Evolutionary conservation across 2,113 vertebrate species (phyloP), one percentile per base, ranked within the genome.

Genomic region (Crotophaga sulcirostris): DNA sequence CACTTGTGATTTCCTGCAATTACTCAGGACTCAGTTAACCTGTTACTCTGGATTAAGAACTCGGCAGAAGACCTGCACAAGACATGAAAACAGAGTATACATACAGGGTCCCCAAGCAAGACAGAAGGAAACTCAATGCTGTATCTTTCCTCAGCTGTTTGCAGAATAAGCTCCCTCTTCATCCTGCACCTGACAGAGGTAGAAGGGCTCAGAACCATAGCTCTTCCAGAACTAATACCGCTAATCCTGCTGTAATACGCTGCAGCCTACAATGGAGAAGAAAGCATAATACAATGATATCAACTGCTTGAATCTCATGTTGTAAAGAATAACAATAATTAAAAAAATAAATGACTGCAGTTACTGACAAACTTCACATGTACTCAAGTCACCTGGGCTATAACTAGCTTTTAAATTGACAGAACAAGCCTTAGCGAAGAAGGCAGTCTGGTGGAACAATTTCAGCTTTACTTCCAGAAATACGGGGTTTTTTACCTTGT

Each of bases 41-140:
- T 89, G 68, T 69, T 49, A 54, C 23, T 89, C 16, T 34, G 56
- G 31, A 89, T 84, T n/a, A 69, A 76, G 40, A 84, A 52, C 21
- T 36, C 6, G 0, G 12, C 7, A 54, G 44, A 63, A 66, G 23
- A 62, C 3, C 49, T 0, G 13, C 4, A 10, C 20, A 84, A 58
- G 63, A 77, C 11, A 21, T 7, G 11, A 54, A 86, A 84, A 34
- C 28, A 21, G 7, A 70, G 44, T 7, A 44, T 19, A 36, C 7
- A 59, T 2, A 24, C 7, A 67, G 1, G 28, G 40, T 63, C 16
- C 9, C 29, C 31, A 15, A 42, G 55, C 12, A 44, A 87, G 59
- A 45, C 34, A 92, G 62, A 72, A 92, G 44, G 47, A 85, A 93
- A 69, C 36, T 76, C n/a, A 66, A 66, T 9, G 77, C 79, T 8